These are phyloP conservation scores for Acanthurus lineatus DNA, from an alignment of 2,797 vertebrate species.

Conservation along the genomic window DNA sequence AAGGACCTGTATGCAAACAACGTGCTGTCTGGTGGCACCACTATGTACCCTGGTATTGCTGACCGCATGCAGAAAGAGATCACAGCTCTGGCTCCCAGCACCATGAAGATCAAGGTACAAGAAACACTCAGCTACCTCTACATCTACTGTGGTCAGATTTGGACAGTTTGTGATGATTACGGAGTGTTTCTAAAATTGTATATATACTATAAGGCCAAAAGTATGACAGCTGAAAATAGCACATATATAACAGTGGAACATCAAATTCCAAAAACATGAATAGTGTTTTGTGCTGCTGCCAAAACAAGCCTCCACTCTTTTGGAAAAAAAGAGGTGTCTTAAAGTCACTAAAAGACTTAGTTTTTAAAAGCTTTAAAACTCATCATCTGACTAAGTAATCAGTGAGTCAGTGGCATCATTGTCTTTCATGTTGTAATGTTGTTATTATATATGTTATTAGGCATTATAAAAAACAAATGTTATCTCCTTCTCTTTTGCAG, in stretches of 20 bases:
- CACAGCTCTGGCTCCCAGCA: conserved; percentile 93
- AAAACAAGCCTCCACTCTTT: too few relatives aligned
- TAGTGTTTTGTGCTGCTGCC: too few relatives aligned
- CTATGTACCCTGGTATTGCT: conserved; percentile 96
- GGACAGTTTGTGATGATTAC: not conserved
- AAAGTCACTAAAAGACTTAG: too few relatives aligned
- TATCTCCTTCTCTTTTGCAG: conserved; percentile 71
- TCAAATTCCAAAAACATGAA: not conserved
- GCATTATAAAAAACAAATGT: not conserved
- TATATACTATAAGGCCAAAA: not conserved
- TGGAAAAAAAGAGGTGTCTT: too few relatives aligned
- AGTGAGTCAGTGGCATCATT: not conserved
- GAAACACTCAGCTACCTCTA: not conserved
- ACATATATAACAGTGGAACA: not conserved
- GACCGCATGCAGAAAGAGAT: conserved; percentile 97
- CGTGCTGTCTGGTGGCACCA: conserved; percentile 94
- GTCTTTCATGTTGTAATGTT: too few relatives aligned
- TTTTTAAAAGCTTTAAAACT: not conserved
- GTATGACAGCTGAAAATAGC: not conserved
- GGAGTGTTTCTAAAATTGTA: not conserved
- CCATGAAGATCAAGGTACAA: conserved; percentile 93
- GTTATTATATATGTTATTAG: not conserved
- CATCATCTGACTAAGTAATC: not conserved
- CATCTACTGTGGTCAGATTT: not conserved
- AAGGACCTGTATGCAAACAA: conserved; percentile 97